phyloP scores from a whole-genome alignment of 2,888 invertebrate species.

The Harpagoxenus sublaevis region DNA sequence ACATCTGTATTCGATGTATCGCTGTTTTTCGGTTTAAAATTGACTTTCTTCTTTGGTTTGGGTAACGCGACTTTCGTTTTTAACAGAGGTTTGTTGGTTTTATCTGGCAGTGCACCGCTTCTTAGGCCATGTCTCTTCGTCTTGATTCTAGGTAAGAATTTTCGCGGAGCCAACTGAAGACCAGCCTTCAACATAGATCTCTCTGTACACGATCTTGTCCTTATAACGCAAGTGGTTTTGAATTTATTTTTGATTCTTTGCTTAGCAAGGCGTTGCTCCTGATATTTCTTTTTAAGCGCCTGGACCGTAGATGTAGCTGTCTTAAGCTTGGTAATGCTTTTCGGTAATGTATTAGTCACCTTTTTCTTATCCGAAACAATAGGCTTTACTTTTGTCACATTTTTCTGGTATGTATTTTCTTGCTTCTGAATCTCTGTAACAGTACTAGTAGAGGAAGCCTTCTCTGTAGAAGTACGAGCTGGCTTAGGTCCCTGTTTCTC shows the following conservation, averaged over 20 bases:
- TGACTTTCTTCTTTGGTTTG: slow-evolving; percentile 76
- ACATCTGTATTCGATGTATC: slow-evolving; percentile 71
- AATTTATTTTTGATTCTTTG: slow-evolving; percentile 83
- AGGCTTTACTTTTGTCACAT: slow-evolving; percentile 82
- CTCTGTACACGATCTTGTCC: slow-evolving; percentile 86
- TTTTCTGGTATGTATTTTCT: slow-evolving; percentile 72
- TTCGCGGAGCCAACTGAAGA: slow-evolving; percentile 77
- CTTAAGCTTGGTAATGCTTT: slow-evolving; percentile 80
- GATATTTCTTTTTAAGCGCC: slow-evolving; percentile 88
- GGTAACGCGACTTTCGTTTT: slow-evolving; percentile 72
- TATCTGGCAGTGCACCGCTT: slow-evolving; percentile 70
- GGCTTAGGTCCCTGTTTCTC: slow-evolving; percentile 78
- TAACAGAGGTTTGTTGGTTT: slow-evolving; percentile 61
- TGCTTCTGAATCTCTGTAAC: slow-evolving; percentile 64
- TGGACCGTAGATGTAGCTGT: slow-evolving; percentile 86
- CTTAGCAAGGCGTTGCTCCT: slow-evolving; percentile 89
- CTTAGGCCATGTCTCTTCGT: slow-evolving; percentile 81
- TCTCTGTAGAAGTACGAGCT: slow-evolving; percentile 58
- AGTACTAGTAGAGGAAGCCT: slow-evolving; percentile 58
- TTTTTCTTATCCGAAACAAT: slow-evolving; percentile 79
- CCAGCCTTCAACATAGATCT: slow-evolving; percentile 84
- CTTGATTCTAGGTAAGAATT: slow-evolving; percentile 75
- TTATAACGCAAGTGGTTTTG: slow-evolving; percentile 84
- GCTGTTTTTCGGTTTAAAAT: slow-evolving; percentile 69
- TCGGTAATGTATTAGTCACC: slow-evolving; percentile 73